Evolutionary conservation across 2,113 vertebrate species (phyloP), one percentile per base, ranked within the genome.

Genomic region (Zosterops hypoxanthus): DNA sequence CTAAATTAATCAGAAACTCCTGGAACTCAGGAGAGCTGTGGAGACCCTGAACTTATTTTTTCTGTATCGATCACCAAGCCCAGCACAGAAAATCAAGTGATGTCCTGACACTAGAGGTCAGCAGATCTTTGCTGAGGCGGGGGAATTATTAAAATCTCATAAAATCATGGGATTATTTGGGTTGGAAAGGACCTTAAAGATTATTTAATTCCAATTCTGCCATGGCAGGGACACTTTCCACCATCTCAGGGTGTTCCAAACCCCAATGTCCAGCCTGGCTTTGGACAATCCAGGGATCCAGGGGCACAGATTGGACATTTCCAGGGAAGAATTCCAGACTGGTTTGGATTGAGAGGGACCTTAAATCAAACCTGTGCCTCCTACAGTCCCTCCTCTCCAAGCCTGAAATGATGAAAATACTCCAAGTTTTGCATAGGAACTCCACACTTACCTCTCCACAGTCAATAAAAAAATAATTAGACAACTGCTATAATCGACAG

Each of bases 41-140:
- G 34, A 76, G 73, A 86, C 70, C 33, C 71, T 65, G 60, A 92
- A 88, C 46, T 86, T 81, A 44, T 57, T 96, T 96, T 95, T 95
- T 86, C 86, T 33, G 29, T 88, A 95, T 86, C 55, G 92, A 96
- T 93, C 77, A 59, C 39, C 89, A 57, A 70, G 65, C 57, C 61
- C 82, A 88, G 52, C 57, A 41, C 28, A 94, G 77, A 79, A 95
- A 88, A 96, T 53, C 72, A 95, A 86, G 14, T 13, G 71, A 49
- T 26, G 8, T 82, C 68, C 44, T 92, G 90, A 85, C 95, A 91
- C 52, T 55, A 93, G 94, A 96, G 94, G 95, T 95, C 97, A 97
- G 78, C 75, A 64, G 68, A 73, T 39, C 92, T 96, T 49, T 63
- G 82, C 72, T 70, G 57, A 81, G 57, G 53, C 24, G 95, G 93